Percentiles rank a stretch among this genome's conserved stretches.
phyloP scores from a whole-genome alignment of 2,888 invertebrate genomes.

The Blastobasis lacticolella region DNA sequence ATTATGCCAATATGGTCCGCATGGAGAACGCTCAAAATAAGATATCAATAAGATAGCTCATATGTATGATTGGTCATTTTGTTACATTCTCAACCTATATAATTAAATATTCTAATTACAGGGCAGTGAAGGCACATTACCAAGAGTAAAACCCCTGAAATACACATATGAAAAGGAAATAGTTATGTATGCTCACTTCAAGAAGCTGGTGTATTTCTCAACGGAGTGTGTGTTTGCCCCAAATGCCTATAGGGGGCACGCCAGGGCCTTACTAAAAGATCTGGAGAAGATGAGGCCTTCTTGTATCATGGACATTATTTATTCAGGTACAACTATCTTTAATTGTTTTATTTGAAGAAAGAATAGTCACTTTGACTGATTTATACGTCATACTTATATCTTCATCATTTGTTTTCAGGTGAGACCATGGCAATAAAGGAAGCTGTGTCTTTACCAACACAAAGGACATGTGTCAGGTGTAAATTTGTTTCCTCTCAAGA shows the following conservation, averaged over 20 bases:
- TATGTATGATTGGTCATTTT: too few relatives aligned
- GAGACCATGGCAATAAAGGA: conserved; percentile 90
- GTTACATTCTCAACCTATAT: too few relatives aligned
- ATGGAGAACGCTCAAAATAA: too few relatives aligned
- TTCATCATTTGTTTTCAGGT: conserved; percentile 60
- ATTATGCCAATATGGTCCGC: too few relatives aligned
- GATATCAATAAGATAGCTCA: too few relatives aligned
- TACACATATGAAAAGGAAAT: conserved; percentile 99
- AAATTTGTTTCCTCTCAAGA: conserved; percentile 94
- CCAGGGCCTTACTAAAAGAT: conserved; percentile 92
- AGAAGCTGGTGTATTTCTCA: conserved; percentile 96
- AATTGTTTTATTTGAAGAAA: background rate
- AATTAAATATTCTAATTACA: conserved; percentile 48
- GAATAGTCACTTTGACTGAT: background rate
- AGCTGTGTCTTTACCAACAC: conserved; percentile 85
- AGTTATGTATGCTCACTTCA: conserved; percentile 99
- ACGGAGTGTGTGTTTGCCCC: conserved; percentile 99
- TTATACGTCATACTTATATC: background rate
- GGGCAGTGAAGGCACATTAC: conserved; percentile 87
- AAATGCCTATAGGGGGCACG: conserved; percentile 96
- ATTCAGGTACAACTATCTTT: conserved; percentile 77
- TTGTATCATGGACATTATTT: conserved; percentile 93
- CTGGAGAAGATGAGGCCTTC: conserved; percentile 94
- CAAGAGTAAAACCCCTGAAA: conserved; percentile 95
- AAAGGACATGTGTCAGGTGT: conserved; percentile 88